These are phyloP conservation scores for Tenthredo amoena DNA, from an alignment of 2,888 invertebrate species.

Conservation along the genomic window DNA sequence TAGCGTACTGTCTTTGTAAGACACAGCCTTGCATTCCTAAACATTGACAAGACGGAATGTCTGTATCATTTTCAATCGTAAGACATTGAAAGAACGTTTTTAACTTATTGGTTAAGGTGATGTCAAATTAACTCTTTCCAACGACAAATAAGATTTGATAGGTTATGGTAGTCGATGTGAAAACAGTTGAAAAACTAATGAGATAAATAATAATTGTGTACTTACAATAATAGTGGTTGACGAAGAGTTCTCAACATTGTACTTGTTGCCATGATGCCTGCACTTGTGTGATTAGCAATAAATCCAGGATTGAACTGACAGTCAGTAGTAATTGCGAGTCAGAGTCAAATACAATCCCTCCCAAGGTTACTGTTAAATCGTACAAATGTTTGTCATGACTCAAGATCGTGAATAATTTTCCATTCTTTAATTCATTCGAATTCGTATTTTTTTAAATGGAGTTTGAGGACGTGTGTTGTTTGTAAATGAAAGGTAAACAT, in stretches of 20 bases:
- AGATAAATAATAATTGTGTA: not conserved
- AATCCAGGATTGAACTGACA: not conserved
- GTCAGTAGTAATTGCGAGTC: not conserved
- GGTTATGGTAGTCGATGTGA: not conserved
- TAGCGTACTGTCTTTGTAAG: not conserved
- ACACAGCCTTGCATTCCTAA: not conserved
- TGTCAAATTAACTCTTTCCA: not conserved
- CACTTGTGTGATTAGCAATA: not conserved
- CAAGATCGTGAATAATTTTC: not conserved
- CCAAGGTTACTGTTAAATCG: not conserved
- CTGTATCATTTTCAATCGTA: not conserved
- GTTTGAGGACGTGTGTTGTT: not conserved
- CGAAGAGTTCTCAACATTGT: conserved; percentile 5
- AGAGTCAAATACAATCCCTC: not conserved
- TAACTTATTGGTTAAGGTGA: not conserved
- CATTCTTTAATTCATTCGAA: not conserved
- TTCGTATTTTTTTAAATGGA: not conserved
- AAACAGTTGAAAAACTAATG: not conserved
- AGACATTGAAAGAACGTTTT: not conserved
- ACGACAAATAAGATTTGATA: not conserved
- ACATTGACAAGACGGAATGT: not conserved
- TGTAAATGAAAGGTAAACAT: not conserved
- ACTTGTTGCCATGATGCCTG: conserved; percentile 26
- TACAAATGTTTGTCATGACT: not conserved
- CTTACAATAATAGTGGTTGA: conserved; percentile 32